Percentiles rank a stretch among this genome's conserved stretches.
Evolutionary conservation across 2,797 vertebrate genomes (phyloP).

Genomic region (Chrosomus eos): DNA sequence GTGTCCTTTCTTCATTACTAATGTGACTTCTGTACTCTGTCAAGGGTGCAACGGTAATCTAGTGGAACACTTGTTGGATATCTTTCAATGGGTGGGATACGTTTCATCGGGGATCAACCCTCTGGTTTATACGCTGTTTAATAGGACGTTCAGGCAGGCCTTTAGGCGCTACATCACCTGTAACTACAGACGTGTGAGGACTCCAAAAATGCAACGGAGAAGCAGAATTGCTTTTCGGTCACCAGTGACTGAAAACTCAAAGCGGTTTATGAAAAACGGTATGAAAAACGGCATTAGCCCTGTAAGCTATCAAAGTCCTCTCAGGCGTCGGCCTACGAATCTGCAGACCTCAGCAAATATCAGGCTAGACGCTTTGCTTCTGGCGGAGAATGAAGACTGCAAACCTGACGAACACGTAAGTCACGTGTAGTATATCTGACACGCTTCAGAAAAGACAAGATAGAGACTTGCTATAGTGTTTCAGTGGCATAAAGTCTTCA

Average conservation of each 20-base stretch:
- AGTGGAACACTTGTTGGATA: slow-evolving; percentile 88
- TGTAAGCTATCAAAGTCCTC: slow-evolving; percentile 86
- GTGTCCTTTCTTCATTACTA: slow-evolving; percentile 98
- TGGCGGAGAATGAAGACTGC: slow-evolving; percentile 84
- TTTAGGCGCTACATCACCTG: slow-evolving; percentile 94
- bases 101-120: slow-evolving; percentile 97
- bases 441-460: not conserved
- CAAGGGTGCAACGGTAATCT: slow-evolving; percentile 80
- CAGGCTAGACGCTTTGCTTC: slow-evolving; percentile 83
- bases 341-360: slow-evolving; percentile 79
- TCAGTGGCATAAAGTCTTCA: not conserved
- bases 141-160: slow-evolving; percentile 94
- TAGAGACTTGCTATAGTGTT: not conserved
- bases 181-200: slow-evolving; percentile 78
- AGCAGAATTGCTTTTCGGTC: slow-evolving; percentile 84
- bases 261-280: slow-evolving; percentile 88
- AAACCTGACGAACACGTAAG: slow-evolving; percentile 89
- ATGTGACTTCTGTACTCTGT: slow-evolving; percentile 91
- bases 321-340: slow-evolving; percentile 76
- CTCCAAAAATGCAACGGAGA: slow-evolving; percentile 71
- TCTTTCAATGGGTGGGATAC: slow-evolving; percentile 98
- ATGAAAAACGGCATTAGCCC: slow-evolving; percentile 89
- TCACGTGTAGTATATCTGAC: slow-evolving; percentile 76
- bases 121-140: slow-evolving; percentile 96
- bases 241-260: slow-evolving; percentile 89